phyloP scores from a whole-genome alignment of 2,113 vertebrate species.

The Indicator maculatus region DNA sequence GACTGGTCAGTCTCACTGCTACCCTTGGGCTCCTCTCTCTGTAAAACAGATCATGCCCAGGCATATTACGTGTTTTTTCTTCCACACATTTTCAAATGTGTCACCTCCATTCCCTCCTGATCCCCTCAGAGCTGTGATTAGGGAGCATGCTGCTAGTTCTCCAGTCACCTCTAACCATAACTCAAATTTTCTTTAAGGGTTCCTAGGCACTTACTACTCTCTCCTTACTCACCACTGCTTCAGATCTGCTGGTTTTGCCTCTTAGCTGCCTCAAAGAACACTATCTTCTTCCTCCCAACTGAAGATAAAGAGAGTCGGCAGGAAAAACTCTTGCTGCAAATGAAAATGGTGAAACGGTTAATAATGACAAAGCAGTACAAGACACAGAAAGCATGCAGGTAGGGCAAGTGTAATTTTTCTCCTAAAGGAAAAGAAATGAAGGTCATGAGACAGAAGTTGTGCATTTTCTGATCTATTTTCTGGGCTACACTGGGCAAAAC shows the following conservation, averaged over 20 bases:
- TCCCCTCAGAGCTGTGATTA: neutral
- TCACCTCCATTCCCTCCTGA: neutral
- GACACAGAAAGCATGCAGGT: neutral
- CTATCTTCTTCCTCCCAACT: neutral
- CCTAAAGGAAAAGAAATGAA: neutral
- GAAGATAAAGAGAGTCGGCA: neutral
- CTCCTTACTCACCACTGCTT: neutral
- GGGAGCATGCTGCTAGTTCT: neutral
- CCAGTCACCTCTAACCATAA: neutral
- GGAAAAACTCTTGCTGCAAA: neutral
- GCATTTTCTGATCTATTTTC: neutral
- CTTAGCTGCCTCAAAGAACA: neutral
- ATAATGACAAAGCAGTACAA: neutral
- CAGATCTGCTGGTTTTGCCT: neutral
- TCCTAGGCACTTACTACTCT: neutral
- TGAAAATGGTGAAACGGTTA: neutral
- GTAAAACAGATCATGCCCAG: neutral
- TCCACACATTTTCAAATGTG: neutral
- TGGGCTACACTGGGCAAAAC: neutral
- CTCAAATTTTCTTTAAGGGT: neutral
- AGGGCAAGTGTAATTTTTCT: neutral
- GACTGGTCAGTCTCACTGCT: neutral
- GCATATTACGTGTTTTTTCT: neutral
- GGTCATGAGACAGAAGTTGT: fast-evolving
- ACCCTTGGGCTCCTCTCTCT: neutral